phyloP scores from a whole-genome alignment of 2,888 invertebrate species.

The Melanophora roralis region DNA sequence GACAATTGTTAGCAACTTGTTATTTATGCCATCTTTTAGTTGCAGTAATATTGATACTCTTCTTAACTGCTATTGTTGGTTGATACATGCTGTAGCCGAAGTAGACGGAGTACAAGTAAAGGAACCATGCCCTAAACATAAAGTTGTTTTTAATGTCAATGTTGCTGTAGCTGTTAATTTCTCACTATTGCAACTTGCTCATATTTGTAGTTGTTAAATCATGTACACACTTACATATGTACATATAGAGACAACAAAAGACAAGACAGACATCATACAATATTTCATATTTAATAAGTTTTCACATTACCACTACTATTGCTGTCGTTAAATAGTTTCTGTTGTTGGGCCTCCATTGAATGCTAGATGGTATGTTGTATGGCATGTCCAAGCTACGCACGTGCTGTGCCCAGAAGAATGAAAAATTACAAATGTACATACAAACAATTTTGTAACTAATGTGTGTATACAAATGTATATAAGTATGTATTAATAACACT shows the following conservation, averaged over 20 bases:
- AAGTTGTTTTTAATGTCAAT: slow-evolving; percentile 40
- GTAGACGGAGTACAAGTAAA: not conserved
- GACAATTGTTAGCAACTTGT: slow-evolving; percentile 54
- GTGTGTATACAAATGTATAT: not conserved
- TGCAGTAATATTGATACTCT: slow-evolving; percentile 38
- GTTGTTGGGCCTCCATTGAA: slow-evolving; percentile 13
- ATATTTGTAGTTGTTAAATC: slow-evolving; percentile 42
- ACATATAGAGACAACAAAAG: not conserved
- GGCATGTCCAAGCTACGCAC: slow-evolving; percentile 58
- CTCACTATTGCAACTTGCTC: slow-evolving; percentile 18
- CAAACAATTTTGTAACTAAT: not conserved
- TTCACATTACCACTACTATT: slow-evolving; percentile 25
- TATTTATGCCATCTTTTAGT: slow-evolving; percentile 43
- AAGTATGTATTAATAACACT: not conserved
- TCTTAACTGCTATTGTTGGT: not conserved
- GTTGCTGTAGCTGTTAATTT: slow-evolving; percentile 39
- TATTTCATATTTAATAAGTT: slow-evolving; percentile 63
- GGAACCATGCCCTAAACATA: slow-evolving; percentile 33
- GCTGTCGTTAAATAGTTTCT: slow-evolving; percentile 6
- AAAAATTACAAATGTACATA: not conserved
- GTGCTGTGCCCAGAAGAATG: slow-evolving; percentile 37
- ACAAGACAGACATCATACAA: slow-evolving; percentile 28
- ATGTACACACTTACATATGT: not conserved
- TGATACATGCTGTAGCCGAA: not conserved
- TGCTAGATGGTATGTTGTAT: slow-evolving; percentile 53